These are phyloP conservation scores for Brachynemurus nebulosus DNA, from an alignment of 2,888 invertebrate genomes.

Conservation along the genomic window DNA sequence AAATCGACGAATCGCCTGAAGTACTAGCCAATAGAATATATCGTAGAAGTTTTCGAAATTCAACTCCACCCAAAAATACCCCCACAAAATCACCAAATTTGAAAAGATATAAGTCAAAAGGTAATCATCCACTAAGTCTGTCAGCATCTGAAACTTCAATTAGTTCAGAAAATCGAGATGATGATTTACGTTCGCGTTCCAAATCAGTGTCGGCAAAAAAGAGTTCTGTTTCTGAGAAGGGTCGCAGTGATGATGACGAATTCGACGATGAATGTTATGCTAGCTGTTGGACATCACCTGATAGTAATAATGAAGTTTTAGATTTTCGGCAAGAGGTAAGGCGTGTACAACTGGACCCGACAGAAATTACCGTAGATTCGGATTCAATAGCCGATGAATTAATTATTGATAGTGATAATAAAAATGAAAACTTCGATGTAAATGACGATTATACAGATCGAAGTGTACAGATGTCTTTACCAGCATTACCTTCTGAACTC, in stretches of 20 bases:
- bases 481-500: slow-evolving; percentile 29
- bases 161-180: slow-evolving; percentile 26
- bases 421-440: slow-evolving; percentile 10
- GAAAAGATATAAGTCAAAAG: slow-evolving; percentile 32
- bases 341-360: slow-evolving; percentile 24
- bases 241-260: slow-evolving; percentile 2
- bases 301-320: neutral
- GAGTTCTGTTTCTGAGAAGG: neutral
- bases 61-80: slow-evolving; percentile 31
- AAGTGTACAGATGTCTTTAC: slow-evolving; percentile 25
- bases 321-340: slow-evolving; percentile 1
- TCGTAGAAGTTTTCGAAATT: slow-evolving; percentile 47
- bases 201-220: slow-evolving; percentile 28
- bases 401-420: slow-evolving; percentile 3
- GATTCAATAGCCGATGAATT: slow-evolving; percentile 1
- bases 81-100: slow-evolving; percentile 28
- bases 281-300: slow-evolving; percentile 13
- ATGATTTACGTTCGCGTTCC: slow-evolving; percentile 28
- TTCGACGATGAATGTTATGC: slow-evolving; percentile 1
- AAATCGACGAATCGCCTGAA: slow-evolving; percentile 60
- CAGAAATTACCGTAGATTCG: slow-evolving; percentile 10
- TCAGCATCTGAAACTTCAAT: slow-evolving; percentile 39
- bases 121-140: slow-evolving; percentile 29
- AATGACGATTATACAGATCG: slow-evolving; percentile 20
- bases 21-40: slow-evolving; percentile 56